Base-by-base conservation (phyloP, 2,888 invertebrate genomes). In the Clivina fossor region DNA sequence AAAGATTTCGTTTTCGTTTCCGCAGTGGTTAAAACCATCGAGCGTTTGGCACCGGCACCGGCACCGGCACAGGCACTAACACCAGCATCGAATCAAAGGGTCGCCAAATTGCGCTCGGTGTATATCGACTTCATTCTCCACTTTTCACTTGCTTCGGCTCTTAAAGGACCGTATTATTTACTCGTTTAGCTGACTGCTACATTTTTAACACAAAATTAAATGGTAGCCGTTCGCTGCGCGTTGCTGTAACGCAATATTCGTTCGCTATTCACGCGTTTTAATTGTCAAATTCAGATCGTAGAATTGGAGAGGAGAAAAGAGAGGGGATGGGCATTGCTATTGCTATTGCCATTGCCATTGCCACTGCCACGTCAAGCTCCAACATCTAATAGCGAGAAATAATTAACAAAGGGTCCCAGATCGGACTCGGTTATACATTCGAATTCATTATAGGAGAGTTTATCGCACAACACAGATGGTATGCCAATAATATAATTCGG, bases 51-150 rank as follows among this genome's bases (percentile, higher is more conserved):
- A n/a, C n/a, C n/a, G n/a, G n/a, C n/a, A n/a, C n/a, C 69, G 58
- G 66, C 62, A 63, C 62, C 68, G 67, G 70, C 71, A 71, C 70
- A 71, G n/a, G n/a, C n/a, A n/a, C n/a, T n/a, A n/a, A n/a, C n/a
- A n/a, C n/a, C n/a, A n/a, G n/a, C n/a, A n/a, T n/a, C n/a, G n/a
- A n/a, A n/a, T n/a, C n/a, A n/a, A n/a, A n/a, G n/a, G n/a, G n/a
- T n/a, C n/a, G n/a, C n/a, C n/a, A n/a, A n/a, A n/a, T n/a, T n/a
- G n/a, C n/a, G n/a, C n/a, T n/a, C n/a, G n/a, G n/a, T n/a, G n/a
- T n/a, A n/a, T n/a, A n/a, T n/a, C n/a, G n/a, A n/a, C n/a, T n/a
- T n/a, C n/a, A n/a, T n/a, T n/a, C n/a, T n/a, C n/a, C n/a, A n/a
- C n/a, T n/a, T n/a, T n/a, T n/a, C n/a, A n/a, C n/a, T n/a, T n/a